Evolutionary conservation across 2,888 invertebrate genomes (phyloP).

Genomic region (Allophyes oxyacanthae): DNA sequence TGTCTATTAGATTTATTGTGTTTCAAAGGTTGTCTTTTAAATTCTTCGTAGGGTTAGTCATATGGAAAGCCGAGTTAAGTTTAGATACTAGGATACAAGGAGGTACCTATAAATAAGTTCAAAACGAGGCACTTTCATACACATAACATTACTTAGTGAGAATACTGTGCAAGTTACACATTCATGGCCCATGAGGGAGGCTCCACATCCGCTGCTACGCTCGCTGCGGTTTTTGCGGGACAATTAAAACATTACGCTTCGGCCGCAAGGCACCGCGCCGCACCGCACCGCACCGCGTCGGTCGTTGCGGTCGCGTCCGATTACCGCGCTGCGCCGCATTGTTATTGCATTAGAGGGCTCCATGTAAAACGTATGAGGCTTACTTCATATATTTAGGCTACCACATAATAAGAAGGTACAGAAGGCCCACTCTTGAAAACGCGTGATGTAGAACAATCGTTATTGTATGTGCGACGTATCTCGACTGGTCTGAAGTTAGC

Average conservation of each 20-base stretch:
- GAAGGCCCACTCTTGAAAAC: not conserved
- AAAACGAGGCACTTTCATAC: too few species aligned
- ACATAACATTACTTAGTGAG: not conserved
- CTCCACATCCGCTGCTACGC: constrained; percentile 4
- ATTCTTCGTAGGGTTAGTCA: too few species aligned
- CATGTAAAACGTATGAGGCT: constrained; percentile 32
- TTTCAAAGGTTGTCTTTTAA: too few species aligned
- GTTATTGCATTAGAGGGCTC: constrained; percentile 37
- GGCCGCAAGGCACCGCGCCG: constrained; percentile 9
- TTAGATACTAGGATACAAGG: too few species aligned
- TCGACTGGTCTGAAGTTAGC: too few species aligned
- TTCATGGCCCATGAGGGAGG: not conserved
- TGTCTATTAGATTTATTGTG: too few species aligned
- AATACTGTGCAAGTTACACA: not conserved
- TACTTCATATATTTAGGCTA: constrained; percentile 12
- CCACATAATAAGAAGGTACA: not conserved
- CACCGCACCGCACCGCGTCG: not conserved
- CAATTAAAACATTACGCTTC: constrained; percentile 30
- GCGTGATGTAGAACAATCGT: too few species aligned
- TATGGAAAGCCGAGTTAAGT: too few species aligned
- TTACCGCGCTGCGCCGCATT: constrained; percentile 18
- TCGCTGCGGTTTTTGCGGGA: constrained; percentile 27
- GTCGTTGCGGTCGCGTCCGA: constrained; percentile 4
- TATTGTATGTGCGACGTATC: too few species aligned
- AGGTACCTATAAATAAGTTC: too few species aligned